Evolutionary conservation across 2,113 vertebrate species (phyloP).

Genomic region (Malurus alboscapulatus): DNA sequence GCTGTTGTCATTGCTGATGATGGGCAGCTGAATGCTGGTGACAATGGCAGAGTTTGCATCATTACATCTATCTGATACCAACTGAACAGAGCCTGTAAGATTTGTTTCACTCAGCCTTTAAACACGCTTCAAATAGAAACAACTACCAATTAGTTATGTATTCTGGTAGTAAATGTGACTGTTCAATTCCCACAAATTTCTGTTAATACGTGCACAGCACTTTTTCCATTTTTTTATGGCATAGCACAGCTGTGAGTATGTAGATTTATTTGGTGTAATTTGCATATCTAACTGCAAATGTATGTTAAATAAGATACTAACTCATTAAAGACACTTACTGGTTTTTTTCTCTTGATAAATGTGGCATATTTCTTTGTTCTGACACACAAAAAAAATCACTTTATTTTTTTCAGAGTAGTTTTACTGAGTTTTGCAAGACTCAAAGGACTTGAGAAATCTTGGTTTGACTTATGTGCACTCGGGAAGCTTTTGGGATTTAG

Average conservation of each 20-base stretch:
- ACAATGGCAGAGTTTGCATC: not conserved
- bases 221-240: not conserved
- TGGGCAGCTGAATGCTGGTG: not conserved
- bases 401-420: not conserved
- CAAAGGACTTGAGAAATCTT: not conserved
- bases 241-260: not conserved
- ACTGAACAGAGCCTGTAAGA: not conserved
- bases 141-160: not conserved
- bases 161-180: not conserved
- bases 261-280: not conserved
- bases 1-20: not conserved
- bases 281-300: not conserved
- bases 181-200: not conserved
- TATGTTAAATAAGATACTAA: not conserved
- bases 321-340: not conserved
- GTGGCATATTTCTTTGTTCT: not conserved
- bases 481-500: constrained; percentile 22
- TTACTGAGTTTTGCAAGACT: constrained; percentile 16
- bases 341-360: not conserved
- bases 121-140: not conserved
- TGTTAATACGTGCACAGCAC: not conserved
- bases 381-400: not conserved
- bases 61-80: not conserved
- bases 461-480: not conserved
- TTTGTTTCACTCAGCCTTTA: not conserved